Percentiles rank a stretch among this genome's conserved stretches.
Evolutionary conservation across 2,113 vertebrate genomes (phyloP).

Genomic region (Balaenoptera acutorostrata): DNA sequence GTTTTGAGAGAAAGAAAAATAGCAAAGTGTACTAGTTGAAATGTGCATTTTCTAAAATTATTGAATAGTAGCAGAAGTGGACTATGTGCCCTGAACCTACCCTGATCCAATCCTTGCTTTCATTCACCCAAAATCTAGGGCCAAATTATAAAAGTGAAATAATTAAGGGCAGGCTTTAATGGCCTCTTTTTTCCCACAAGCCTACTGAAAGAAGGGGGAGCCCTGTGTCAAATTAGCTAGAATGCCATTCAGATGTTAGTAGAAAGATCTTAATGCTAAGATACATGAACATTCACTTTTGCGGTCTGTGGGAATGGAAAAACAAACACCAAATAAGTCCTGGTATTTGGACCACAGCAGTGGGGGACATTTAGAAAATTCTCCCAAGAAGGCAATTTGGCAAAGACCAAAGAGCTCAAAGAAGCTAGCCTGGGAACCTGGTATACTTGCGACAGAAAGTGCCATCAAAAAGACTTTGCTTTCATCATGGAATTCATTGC

Average conservation of each 20-base stretch:
- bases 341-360: slow-evolving; percentile 55
- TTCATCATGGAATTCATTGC: slow-evolving; percentile 46
- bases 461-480: neutral
- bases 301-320: slow-evolving; percentile 60
- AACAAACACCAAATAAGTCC: slow-evolving; percentile 61
- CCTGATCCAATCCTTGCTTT: neutral
- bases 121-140: neutral
- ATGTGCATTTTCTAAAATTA: neutral
- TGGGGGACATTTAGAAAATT: slow-evolving; percentile 33
- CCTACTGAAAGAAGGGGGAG: neutral
- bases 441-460: neutral
- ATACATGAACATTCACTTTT: slow-evolving; percentile 41
- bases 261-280: slow-evolving; percentile 39
- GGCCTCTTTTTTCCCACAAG: neutral
- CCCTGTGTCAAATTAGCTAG: slow-evolving; percentile 29
- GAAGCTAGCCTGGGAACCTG: neutral
- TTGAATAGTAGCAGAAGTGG: neutral
- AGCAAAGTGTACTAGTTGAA: neutral
- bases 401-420: slow-evolving; percentile 5
- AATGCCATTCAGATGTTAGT: slow-evolving; percentile 64
- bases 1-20: neutral
- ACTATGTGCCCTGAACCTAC: neutral
- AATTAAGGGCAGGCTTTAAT: neutral
- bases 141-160: neutral
- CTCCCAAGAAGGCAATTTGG: slow-evolving; percentile 40